These are phyloP conservation scores for Eupeodes latifasciatus DNA, from an alignment of 2,888 invertebrate genomes.

Conservation along the genomic window DNA sequence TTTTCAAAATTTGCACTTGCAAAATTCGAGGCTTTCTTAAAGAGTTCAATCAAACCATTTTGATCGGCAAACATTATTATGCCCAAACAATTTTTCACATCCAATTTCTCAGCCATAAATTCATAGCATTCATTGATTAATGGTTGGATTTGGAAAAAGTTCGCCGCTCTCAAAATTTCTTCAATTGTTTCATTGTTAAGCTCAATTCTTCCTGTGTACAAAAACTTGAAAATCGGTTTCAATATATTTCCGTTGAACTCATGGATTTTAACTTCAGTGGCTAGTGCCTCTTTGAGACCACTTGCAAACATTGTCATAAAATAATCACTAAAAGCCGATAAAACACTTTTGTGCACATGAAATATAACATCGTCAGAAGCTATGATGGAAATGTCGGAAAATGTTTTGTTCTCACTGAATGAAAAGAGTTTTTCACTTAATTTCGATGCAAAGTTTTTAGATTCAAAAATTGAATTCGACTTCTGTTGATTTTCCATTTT, in stretches of 20 bases:
- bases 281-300: background rate
- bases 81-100: background rate
- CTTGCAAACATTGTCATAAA: conserved; percentile 38
- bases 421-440: background rate
- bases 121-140: background rate
- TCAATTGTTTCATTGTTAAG: conserved; percentile 15
- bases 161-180: conserved; percentile 23
- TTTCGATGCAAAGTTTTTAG: background rate
- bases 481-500: background rate
- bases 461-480: background rate
- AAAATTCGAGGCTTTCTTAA: background rate
- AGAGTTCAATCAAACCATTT: background rate
- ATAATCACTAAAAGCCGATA: conserved; percentile 27
- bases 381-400: conserved; percentile 31
- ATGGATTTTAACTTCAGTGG: background rate
- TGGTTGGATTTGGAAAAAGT: conserved; percentile 8
- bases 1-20: background rate
- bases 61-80: conserved; percentile 2
- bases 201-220: conserved; percentile 37
- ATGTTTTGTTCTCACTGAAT: background rate
- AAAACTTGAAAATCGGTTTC: conserved; percentile 6
- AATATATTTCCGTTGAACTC: conserved; percentile 7
- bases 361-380: conserved; percentile 6
- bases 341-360: conserved; percentile 4
- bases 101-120: background rate